Evolutionary conservation across 2,888 invertebrate species (phyloP).

Genomic region (Pachymerium ferrugineum): DNA sequence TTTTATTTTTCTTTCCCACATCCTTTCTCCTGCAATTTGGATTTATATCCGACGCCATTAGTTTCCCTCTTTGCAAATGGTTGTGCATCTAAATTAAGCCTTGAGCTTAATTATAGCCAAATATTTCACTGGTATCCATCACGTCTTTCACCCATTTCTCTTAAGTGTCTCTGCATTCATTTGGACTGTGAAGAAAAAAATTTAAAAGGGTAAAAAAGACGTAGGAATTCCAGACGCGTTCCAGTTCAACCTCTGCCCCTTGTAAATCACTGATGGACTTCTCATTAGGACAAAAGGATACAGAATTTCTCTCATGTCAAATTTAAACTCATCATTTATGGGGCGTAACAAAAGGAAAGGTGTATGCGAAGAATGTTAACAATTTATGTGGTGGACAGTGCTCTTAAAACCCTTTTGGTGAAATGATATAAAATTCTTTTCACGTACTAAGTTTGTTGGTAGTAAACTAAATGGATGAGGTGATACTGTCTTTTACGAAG

Average conservation of each 20-base stretch:
- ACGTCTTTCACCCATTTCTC: background rate
- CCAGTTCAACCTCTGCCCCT: background rate
- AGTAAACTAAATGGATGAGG: too few species aligned
- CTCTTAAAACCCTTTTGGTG: background rate
- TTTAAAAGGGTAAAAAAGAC: background rate
- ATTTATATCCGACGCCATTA: background rate
- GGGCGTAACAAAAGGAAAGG: background rate
- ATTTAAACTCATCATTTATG: background rate
- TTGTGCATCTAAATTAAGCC: background rate
- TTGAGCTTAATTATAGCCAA: background rate
- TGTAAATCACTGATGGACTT: slow-evolving; percentile 3
- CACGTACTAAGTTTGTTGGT: too few species aligned
- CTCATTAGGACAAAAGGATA: slow-evolving; percentile 3
- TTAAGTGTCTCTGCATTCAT: background rate
- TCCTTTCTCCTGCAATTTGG: background rate
- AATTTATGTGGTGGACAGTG: background rate
- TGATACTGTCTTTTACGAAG: too few species aligned
- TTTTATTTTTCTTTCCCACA: background rate
- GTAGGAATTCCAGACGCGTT: background rate
- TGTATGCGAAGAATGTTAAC: background rate
- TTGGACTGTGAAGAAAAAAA: background rate
- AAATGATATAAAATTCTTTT: too few species aligned
- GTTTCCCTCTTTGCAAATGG: background rate
- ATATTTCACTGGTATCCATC: slow-evolving; percentile 3
- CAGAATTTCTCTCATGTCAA: too few species aligned